These are phyloP conservation scores for Leptinotarsa undecemlineata DNA, from an alignment of 1,140 invertebrate genomes.

Conservation along the genomic window DNA sequence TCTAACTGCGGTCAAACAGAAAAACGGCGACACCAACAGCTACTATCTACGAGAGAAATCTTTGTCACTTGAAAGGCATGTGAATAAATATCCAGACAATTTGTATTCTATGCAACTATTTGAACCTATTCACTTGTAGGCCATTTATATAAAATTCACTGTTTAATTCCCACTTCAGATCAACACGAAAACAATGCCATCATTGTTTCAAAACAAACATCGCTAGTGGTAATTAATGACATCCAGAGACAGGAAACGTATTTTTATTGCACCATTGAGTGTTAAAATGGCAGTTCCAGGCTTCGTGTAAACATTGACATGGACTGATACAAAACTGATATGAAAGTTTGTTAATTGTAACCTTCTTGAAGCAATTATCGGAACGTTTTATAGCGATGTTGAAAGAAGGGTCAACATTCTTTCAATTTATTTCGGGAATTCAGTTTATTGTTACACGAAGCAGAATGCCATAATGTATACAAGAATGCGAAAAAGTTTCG, in stretches of 20 bases:
- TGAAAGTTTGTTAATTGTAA: background rate
- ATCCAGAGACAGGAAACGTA: constrained; percentile 19
- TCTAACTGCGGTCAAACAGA: background rate
- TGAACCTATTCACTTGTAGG: background rate
- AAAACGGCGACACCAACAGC: background rate
- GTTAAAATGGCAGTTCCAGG: background rate
- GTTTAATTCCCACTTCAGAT: background rate
- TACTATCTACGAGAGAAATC: background rate
- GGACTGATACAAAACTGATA: background rate
- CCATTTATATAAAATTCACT: background rate
- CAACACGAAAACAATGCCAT: background rate
- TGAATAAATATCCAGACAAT: background rate
- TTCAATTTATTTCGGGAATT: background rate
- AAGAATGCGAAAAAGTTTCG: background rate
- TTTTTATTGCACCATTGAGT: constrained; percentile 20
- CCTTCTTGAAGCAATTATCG: background rate
- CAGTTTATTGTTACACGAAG: background rate
- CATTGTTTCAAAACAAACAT: constrained; percentile 6
- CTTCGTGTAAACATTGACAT: constrained; percentile 1
- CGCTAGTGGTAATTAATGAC: constrained; percentile 1
- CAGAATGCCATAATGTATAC: background rate
- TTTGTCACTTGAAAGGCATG: background rate
- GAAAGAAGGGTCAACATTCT: background rate
- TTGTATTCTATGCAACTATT: too few species aligned
- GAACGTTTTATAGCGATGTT: background rate